Conservation (phyloP, 2,888 invertebrate species). For the Noctuana brunneofusca region DNA sequence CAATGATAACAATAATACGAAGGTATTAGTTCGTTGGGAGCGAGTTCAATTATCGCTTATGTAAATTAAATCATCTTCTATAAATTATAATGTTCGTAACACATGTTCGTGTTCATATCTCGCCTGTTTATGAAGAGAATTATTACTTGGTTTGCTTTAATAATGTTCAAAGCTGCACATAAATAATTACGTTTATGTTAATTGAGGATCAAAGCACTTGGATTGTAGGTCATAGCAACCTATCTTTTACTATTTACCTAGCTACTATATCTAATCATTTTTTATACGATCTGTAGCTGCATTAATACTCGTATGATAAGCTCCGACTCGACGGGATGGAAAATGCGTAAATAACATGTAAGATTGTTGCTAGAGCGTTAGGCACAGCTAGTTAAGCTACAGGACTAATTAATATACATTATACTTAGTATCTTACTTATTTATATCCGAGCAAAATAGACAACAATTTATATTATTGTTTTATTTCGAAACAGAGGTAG, state of each 20-base stretch:
- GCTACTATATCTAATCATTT: constrained; percentile 15
- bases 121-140: constrained; percentile 27
- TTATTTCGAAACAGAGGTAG: not conserved
- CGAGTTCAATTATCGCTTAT: constrained; percentile 42
- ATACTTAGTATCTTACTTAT: not conserved
- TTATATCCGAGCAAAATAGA: not conserved
- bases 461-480: not conserved
- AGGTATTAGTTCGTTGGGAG: constrained; percentile 37
- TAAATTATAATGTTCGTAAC: constrained; percentile 50
- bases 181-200: constrained; percentile 24
- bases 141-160: constrained; percentile 14
- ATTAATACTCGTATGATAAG: not conserved
- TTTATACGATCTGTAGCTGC: constrained; percentile 11
- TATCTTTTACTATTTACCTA: constrained; percentile 7
- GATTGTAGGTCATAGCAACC: constrained; percentile 16
- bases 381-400: too few relatives aligned
- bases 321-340: not conserved
- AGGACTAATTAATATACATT: too few relatives aligned
- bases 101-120: constrained; percentile 40
- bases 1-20: constrained; percentile 35
- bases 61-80: constrained; percentile 50
- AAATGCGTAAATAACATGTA: too few relatives aligned
- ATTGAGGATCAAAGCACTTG: constrained; percentile 7
- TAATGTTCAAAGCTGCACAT: constrained; percentile 14
- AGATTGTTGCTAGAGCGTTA: too few relatives aligned